Evolutionary conservation across 2,113 vertebrate species (phyloP).

Genomic region (Pteruthius melanotis): DNA sequence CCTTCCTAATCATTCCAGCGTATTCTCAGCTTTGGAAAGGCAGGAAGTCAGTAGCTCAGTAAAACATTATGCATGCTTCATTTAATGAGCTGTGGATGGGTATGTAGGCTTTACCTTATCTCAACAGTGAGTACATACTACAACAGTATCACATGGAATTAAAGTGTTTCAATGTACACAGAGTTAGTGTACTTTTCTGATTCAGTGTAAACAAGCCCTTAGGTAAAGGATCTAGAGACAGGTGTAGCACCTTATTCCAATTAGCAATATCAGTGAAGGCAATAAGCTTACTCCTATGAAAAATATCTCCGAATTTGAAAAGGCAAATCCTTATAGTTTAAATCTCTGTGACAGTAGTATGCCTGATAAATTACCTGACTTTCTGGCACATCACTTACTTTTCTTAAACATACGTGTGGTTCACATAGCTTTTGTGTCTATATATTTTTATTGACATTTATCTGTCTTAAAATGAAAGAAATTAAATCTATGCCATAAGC

Average conservation of each 20-base stretch:
- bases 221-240: not conserved
- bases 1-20: not conserved
- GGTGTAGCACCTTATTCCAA: not conserved
- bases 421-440: not conserved
- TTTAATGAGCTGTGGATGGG: not conserved
- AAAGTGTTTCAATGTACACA: not conserved
- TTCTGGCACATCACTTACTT: not conserved
- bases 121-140: not conserved
- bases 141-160: not conserved
- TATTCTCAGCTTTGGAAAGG: not conserved
- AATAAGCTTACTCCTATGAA: not conserved
- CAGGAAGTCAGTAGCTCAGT: not conserved
- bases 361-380: not conserved
- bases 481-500: not conserved
- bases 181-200: not conserved
- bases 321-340: not conserved
- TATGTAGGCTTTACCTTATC: not conserved
- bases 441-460: not conserved
- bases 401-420: not conserved
- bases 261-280: not conserved
- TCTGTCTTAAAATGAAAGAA: not conserved
- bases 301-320: not conserved
- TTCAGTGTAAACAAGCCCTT: not conserved
- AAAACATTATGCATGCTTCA: fast-evolving
- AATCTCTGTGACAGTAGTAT: not conserved